phyloP scores from a whole-genome alignment of 2,113 vertebrate species.

The Sander lucioperca region DNA sequence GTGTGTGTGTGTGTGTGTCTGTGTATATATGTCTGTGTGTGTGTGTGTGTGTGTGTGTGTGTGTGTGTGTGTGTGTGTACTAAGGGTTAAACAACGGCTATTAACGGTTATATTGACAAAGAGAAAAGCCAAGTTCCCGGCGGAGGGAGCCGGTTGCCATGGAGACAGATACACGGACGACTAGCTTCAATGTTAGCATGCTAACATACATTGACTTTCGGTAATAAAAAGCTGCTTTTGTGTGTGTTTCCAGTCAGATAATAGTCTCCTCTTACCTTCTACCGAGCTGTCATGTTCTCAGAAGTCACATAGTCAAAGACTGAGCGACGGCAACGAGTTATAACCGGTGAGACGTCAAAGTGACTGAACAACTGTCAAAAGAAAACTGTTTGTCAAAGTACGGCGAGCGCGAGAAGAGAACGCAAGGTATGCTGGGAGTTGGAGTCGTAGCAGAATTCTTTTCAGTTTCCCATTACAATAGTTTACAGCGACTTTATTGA shows the following conservation, averaged over 20 bases:
- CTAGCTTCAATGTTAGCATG: constrained; percentile 30
- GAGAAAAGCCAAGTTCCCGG: too few relatives aligned
- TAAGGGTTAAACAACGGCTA: too few relatives aligned
- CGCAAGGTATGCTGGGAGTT: constrained; percentile 61
- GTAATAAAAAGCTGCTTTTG: fast-evolving
- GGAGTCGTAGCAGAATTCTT: constrained; percentile 27
- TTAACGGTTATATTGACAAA: too few relatives aligned
- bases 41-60: too few relatives aligned
- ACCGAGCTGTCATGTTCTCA: neutral
- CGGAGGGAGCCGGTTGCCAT: constrained; percentile 61
- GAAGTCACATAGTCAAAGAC: neutral
- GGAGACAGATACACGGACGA: constrained; percentile 70
- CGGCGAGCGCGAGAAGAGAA: neutral
- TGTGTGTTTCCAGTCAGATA: fast-evolving
- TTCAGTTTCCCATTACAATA: too few relatives aligned
- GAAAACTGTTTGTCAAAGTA: neutral
- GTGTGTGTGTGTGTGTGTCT: too few relatives aligned
- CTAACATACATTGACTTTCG: neutral
- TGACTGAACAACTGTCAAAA: neutral
- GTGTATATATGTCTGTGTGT: too few relatives aligned
- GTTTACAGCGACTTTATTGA: too few relatives aligned
- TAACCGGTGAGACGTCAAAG: neutral
- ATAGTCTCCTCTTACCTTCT: constrained; percentile 12
- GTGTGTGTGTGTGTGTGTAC: too few relatives aligned
- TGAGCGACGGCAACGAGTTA: neutral